These are phyloP conservation scores for Teleopsis dalmanni DNA, from an alignment of 1,140 invertebrate genomes.

Conservation along the genomic window DNA sequence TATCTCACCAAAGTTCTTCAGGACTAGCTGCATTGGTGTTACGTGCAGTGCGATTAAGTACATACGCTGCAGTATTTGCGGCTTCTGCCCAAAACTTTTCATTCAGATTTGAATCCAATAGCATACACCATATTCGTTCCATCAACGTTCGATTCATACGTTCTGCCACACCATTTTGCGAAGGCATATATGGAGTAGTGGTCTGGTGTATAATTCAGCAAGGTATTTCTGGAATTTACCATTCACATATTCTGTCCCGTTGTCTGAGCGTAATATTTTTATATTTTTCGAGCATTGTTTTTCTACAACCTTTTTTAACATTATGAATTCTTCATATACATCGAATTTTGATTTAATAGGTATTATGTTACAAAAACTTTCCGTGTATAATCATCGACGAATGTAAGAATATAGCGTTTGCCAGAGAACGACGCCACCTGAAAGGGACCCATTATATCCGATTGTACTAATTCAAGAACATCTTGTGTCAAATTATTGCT, in stretches of 20 bases:
- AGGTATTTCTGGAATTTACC: conserved; percentile 11
- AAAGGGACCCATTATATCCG: conserved; percentile 46
- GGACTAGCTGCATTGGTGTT: conserved; percentile 31
- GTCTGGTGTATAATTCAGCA: conserved; percentile 8
- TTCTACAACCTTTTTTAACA: conserved; percentile 31
- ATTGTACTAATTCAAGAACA: conserved; percentile 28
- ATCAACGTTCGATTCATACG: conserved; percentile 4
- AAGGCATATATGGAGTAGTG: conserved; percentile 5
- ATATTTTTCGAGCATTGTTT: conserved; percentile 23
- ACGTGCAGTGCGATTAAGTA: conserved; percentile 14
- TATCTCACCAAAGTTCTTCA: conserved; percentile 21
- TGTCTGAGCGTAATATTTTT: conserved; percentile 29
- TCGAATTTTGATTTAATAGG: conserved; percentile 7
- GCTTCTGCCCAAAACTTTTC: conserved; percentile 47
- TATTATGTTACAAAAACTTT: conserved; percentile 40
- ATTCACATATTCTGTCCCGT: conserved; percentile 43
- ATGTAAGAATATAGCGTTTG: conserved; percentile 40
- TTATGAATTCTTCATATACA: conserved; percentile 21
- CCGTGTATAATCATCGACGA: conserved; percentile 45
- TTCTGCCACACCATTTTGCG: conserved; percentile 8
- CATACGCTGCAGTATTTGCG: conserved; percentile 24
- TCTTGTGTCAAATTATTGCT: conserved; percentile 15
- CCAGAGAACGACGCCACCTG: conserved; percentile 29
- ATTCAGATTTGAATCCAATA: conserved; percentile 30
- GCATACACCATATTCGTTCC: conserved; percentile 13